phyloP scores from a whole-genome alignment of 2,797 vertebrate genomes.

The Monodelphis domestica region DNA sequence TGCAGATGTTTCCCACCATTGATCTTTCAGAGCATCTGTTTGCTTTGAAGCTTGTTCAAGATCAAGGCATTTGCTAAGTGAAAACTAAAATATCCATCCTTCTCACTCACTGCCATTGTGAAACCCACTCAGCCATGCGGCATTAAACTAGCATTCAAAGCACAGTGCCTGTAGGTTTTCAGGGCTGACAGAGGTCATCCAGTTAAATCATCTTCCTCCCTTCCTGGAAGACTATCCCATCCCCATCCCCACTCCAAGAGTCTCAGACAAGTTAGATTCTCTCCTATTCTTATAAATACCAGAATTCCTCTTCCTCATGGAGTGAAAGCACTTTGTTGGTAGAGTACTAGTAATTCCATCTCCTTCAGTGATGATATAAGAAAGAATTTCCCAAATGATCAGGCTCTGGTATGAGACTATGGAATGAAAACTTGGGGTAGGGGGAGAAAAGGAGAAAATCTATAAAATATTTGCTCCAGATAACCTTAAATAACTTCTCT shows the following conservation, averaged over 20 bases:
- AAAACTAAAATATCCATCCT: constrained; percentile 72
- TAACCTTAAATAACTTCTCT: background rate
- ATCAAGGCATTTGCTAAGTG: constrained; percentile 72
- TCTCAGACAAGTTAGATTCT: background rate
- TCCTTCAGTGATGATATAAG: background rate
- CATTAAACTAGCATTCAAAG: constrained; percentile 6
- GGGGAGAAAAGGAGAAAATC: background rate
- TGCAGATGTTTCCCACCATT: constrained; percentile 60
- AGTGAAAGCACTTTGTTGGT: background rate
- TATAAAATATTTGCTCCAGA: background rate
- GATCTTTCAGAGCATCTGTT: constrained; percentile 63
- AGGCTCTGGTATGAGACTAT: background rate
- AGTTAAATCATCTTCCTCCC: background rate
- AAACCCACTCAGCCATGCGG: constrained; percentile 60
- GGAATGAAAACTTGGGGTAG: background rate
- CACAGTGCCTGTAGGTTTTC: background rate
- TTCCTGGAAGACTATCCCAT: background rate
- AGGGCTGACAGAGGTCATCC: background rate
- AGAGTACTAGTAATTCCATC: background rate
- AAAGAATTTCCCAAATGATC: background rate
- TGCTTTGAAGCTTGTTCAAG: constrained; percentile 64
- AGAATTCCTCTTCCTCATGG: background rate
- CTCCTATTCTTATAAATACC: background rate
- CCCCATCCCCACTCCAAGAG: rapidly evolving
- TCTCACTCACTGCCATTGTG: constrained; percentile 66